Base-by-base conservation (phyloP, 2,113 vertebrate species). In the Electrona antarctica region DNA sequence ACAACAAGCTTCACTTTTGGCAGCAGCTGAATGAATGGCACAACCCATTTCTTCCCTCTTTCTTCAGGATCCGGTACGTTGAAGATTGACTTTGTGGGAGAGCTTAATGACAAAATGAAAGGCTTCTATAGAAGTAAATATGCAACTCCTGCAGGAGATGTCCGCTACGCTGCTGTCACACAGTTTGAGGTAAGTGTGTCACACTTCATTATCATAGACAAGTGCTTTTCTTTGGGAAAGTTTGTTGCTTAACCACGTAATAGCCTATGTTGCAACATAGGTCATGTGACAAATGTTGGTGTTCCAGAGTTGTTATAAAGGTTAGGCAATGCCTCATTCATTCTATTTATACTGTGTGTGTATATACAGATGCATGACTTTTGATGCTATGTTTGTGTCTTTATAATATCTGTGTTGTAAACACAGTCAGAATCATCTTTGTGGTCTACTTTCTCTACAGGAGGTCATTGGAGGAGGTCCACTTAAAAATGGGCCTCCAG, bases 101-200 rank as follows among this genome's bases (percentile, higher is more conserved):
- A 99, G 83, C 92, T 99, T 78, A 99, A 99, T 7, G 97, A 99
- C 87, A 99, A 99, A 91, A 99, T 99, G 98, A 99, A 99, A 87
- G 97, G 97, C 0, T 99, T 99, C 77, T 99, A 98, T 78, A 91
- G 97, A 74, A 99, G 98, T 90, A 99, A 98, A 94, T 99, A 99
- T 14, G 91, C 92, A 45, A 92, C 92, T 69, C 70, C 95, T 49
- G 87, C 90, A 3, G 98, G 98, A 83, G 97, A 99, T 85, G 85
- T 92, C 2, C 96, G 95, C 80, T 98, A 95, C 46, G 98, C 98
- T 67, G 98, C 98, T 8, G 98, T 99, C 90, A 98, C 98, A 45
- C 98, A 99, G 90, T 99, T 99, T 86, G 98, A 99, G 97, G 97
- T 98, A 89, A 87, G 13, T n/a, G 10, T 72, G 47, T 14, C 10